Base-by-base conservation (phyloP, 2,888 invertebrate genomes). In the Pristionchus arcanus region DNA sequence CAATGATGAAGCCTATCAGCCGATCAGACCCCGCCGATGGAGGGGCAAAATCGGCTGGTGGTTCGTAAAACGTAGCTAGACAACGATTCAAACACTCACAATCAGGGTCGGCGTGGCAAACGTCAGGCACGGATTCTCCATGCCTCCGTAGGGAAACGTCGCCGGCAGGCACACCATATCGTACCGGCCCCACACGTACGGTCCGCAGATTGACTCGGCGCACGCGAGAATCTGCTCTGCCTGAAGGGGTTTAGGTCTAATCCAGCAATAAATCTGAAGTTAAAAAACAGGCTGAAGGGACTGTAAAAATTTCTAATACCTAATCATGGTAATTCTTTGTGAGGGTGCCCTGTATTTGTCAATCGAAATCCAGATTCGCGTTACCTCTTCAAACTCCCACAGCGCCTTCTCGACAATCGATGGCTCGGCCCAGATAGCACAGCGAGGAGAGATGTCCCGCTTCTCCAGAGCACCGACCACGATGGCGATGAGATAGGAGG, bases 51-150 rank as follows among this genome's bases (percentile, higher is more conserved):
- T n/a, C n/a, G n/a, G n/a, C n/a, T n/a, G n/a, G n/a, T n/a, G n/a
- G n/a, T n/a, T n/a, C n/a, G n/a, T n/a, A n/a, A 16, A 63, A 63
- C 5, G 15, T 55, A 55, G 55, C 55, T 55, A 55, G 13, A 55
- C 11, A 15, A 55, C 55, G 55, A 55, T 55, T 55, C 55, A 55
- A 55, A 55, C 16, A 53, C 90, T 90, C 83, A 97, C 97, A 96
- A 98, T 96, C 86, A 98, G 95, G 0, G 98, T 98, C 7, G 98
- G 98, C 0, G 98, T 98, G 5, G 98, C 97, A 96, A 98, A 98
- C 0, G 98, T 98, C 86, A 98, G 96, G 95, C 98, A 98, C 0
- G 98, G 98, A 96, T 98, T 98, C 96, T 98, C 98, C 98, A 98
- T 98, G 34, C 98, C 98, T 0, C 98, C 98, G 95, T 97, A 98